Evolutionary conservation across 2,797 vertebrate genomes (phyloP).

Genomic region (Bovichtus diacanthus): DNA sequence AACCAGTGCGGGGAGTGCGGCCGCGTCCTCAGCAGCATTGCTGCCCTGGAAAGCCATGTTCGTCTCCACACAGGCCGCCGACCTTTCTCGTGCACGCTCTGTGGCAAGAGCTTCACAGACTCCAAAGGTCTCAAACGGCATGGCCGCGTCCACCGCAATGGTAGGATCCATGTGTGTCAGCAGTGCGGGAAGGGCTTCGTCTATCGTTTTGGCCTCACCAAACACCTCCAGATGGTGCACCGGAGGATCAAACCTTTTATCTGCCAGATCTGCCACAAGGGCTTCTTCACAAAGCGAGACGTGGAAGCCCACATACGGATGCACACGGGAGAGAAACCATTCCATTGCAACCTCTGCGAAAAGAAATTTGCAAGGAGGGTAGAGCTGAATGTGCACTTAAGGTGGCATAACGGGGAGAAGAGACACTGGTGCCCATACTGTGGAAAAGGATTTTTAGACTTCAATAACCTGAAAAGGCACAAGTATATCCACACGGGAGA

Average conservation of each 20-base stretch:
- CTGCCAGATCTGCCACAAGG: conserved; percentile 82
- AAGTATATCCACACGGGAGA: conserved; percentile 85
- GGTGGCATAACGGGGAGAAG: conserved; percentile 84
- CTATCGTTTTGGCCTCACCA: conserved; percentile 81
- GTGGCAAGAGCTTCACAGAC: conserved; percentile 81
- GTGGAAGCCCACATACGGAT: conserved; percentile 78
- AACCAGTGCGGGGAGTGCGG: conserved; percentile 84
- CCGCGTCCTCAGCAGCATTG: conserved; percentile 76
- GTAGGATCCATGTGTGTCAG: conserved; percentile 77
- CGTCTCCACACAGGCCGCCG: conserved; percentile 73
- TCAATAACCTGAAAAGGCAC: conserved; percentile 85
- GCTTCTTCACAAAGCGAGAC: conserved; percentile 81
- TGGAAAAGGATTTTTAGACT: conserved; percentile 84
- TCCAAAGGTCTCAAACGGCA: conserved; percentile 80
- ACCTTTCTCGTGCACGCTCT: conserved; percentile 80
- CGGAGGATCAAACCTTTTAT: conserved; percentile 76
- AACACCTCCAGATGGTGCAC: conserved; percentile 84
- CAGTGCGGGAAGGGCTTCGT: conserved; percentile 85
- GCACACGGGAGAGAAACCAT: conserved; percentile 85
- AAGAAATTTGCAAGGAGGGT: conserved; percentile 80
- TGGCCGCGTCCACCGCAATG: conserved; percentile 77
- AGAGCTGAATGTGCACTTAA: conserved; percentile 82
- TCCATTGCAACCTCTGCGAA: conserved; percentile 81
- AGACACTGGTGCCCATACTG: conserved; percentile 83
- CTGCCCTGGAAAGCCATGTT: conserved; percentile 81